Evolutionary conservation across 2,113 vertebrate species (phyloP).

Genomic region (Lipotes vexillifer): DNA sequence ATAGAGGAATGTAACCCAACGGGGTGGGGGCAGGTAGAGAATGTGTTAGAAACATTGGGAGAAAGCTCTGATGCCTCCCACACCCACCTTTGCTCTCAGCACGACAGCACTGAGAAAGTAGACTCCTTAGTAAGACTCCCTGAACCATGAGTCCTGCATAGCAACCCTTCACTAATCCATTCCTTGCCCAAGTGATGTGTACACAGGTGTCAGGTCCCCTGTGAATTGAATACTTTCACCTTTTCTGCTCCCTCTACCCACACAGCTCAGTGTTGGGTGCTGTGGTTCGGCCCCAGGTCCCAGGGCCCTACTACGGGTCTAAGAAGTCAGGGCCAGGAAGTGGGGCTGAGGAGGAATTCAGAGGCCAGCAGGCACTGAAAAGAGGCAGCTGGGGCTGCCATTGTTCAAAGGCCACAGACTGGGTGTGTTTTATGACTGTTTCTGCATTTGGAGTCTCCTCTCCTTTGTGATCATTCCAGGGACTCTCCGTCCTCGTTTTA

Average conservation of each 20-base stretch:
- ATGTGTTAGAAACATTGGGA: not conserved
- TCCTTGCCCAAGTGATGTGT: too few relatives aligned
- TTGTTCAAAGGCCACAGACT: not conserved
- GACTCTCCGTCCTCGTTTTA: not conserved
- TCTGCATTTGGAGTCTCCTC: not conserved
- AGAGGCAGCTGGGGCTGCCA: not conserved
- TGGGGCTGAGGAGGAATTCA: slow-evolving; percentile 4
- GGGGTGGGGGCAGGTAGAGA: not conserved
- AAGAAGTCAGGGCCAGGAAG: not conserved
- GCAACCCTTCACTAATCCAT: not conserved
- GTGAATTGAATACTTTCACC: fast-evolving
- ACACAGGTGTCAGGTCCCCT: not conserved
- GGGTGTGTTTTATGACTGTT: slow-evolving; percentile 26
- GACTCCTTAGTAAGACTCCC: not conserved
- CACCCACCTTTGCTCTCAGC: not conserved
- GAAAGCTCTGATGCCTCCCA: not conserved
- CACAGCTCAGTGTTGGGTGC: not conserved
- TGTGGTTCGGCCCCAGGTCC: not conserved
- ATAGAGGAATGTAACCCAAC: not conserved
- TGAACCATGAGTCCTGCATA: not conserved
- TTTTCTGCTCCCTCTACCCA: not conserved
- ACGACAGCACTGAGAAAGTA: not conserved
- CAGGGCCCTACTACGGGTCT: not conserved
- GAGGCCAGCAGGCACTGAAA: not conserved
- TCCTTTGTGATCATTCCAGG: not conserved